These are phyloP conservation scores for Julus scanicus DNA, from an alignment of 2,888 invertebrate genomes.

Conservation along the genomic window DNA sequence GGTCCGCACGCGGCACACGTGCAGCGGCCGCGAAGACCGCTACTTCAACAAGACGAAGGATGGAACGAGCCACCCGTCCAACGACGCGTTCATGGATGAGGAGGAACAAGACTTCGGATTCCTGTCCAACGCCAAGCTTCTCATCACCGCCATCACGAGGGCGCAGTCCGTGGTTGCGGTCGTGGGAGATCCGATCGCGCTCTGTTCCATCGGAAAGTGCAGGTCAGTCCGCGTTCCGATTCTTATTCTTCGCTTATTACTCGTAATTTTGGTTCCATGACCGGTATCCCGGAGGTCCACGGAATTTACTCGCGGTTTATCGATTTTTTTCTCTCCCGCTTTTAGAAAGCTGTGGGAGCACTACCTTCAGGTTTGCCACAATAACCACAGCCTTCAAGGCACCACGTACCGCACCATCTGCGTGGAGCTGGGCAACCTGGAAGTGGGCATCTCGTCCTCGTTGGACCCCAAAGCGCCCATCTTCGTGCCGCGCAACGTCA, in stretches of 20 bases:
- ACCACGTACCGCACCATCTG: conserved; percentile 77
- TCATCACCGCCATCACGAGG: conserved; percentile 85
- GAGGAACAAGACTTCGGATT: conserved; percentile 79
- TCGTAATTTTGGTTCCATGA: background rate
- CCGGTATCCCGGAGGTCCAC: background rate
- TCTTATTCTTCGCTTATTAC: background rate
- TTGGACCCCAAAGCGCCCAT: conserved; percentile 86
- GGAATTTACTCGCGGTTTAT: too few relatives aligned
- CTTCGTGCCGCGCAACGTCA: conserved; percentile 75
- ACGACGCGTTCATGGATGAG: conserved; percentile 66
- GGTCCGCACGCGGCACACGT: conserved; percentile 79
- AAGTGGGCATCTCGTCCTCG: conserved; percentile 78
- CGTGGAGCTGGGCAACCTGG: conserved; percentile 78
- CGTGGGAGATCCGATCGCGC: conserved; percentile 84
- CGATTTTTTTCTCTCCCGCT: background rate
- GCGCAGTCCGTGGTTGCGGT: conserved; percentile 85
- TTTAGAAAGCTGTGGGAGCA: conserved; percentile 81
- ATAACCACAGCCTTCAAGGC: conserved; percentile 78
- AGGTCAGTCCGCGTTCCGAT: conserved; percentile 65
- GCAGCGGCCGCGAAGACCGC: conserved; percentile 69
- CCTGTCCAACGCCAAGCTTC: conserved; percentile 80
- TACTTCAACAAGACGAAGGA: conserved; percentile 61
- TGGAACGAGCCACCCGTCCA: background rate
- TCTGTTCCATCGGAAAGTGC: conserved; percentile 83
- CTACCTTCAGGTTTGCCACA: conserved; percentile 78